Percentiles rank a stretch among this genome's conserved stretches.
Evolutionary conservation across 2,797 vertebrate genomes (phyloP).

Genomic region (Chelon auratus): DNA sequence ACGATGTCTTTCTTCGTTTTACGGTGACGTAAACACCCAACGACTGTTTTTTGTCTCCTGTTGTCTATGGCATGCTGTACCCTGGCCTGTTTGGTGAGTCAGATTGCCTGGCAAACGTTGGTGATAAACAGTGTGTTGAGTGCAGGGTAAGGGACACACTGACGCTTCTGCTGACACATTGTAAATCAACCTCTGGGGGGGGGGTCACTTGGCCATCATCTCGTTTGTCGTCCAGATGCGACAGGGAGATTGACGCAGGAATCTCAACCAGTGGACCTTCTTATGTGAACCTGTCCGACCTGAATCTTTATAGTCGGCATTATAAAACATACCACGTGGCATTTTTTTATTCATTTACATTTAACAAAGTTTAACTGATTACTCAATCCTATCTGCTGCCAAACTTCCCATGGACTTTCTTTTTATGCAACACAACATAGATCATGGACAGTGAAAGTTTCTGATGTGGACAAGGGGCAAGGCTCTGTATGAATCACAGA

Average conservation of each 20-base stretch:
- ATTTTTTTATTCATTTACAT: neutral
- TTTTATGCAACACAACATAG: too few relatives aligned
- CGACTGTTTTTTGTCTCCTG: conserved; percentile 5
- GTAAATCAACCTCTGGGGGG: conserved; percentile 74
- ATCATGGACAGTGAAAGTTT: too few relatives aligned
- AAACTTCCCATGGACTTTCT: too few relatives aligned
- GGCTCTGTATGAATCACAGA: neutral
- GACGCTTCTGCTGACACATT: conserved; percentile 64
- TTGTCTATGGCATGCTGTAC: conserved; percentile 49
- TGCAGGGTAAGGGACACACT: conserved; percentile 30
- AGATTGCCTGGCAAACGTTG: conserved; percentile 50
- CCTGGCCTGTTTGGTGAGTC: conserved; percentile 65
- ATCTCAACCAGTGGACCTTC: conserved; percentile 1
- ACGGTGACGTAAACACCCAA: conserved; percentile 7
- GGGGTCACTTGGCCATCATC: conserved; percentile 64
- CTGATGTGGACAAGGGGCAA: too few relatives aligned
- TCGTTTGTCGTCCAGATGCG: conserved; percentile 46
- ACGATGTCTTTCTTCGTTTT: neutral
- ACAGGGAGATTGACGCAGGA: conserved; percentile 30
- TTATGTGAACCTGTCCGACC: neutral
- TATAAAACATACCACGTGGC: neutral
- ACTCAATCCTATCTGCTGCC: too few relatives aligned
- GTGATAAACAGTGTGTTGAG: conserved; percentile 54
- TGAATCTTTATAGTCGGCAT: neutral
- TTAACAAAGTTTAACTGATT: neutral